Evolutionary conservation across 2,797 vertebrate genomes (phyloP).

Genomic region (Paramormyrops hopkinsi): DNA sequence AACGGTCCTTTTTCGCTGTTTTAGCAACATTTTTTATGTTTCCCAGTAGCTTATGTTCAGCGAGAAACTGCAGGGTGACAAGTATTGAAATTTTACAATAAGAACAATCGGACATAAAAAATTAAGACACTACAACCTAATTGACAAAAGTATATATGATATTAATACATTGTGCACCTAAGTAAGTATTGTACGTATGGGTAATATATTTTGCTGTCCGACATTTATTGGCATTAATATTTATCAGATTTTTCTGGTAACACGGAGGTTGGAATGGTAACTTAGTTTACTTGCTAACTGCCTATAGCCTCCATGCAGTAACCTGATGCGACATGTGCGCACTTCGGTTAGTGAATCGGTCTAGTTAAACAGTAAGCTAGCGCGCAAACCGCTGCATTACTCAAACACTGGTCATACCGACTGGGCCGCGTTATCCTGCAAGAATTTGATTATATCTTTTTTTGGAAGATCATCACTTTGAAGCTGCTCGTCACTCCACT

Average conservation of each 20-base stretch:
- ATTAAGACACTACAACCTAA: background rate
- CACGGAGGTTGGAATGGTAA: background rate
- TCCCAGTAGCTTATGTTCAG: constrained; percentile 85
- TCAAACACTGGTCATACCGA: constrained; percentile 59
- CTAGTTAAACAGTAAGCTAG: background rate
- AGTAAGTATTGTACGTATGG: background rate
- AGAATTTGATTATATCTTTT: constrained; percentile 87
- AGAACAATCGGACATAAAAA: background rate
- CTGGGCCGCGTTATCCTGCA: constrained; percentile 82
- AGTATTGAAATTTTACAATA: background rate
- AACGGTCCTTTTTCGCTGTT: constrained; percentile 89
- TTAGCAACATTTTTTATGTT: constrained; percentile 94
- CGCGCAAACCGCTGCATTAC: background rate
- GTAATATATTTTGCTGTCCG: background rate
- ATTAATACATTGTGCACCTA: background rate
- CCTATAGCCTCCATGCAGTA: background rate
- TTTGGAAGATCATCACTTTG: constrained; percentile 84
- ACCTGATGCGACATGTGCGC: constrained; percentile 20
- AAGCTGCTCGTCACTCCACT: constrained; percentile 84
- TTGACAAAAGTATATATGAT: too few relatives aligned
- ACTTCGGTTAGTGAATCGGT: background rate
- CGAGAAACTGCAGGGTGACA: constrained; percentile 73
- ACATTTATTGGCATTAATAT: background rate
- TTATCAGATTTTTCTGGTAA: background rate
- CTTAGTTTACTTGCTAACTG: background rate